Evolutionary conservation across 2,113 vertebrate species (phyloP).

Genomic region (Cavia aperea): DNA sequence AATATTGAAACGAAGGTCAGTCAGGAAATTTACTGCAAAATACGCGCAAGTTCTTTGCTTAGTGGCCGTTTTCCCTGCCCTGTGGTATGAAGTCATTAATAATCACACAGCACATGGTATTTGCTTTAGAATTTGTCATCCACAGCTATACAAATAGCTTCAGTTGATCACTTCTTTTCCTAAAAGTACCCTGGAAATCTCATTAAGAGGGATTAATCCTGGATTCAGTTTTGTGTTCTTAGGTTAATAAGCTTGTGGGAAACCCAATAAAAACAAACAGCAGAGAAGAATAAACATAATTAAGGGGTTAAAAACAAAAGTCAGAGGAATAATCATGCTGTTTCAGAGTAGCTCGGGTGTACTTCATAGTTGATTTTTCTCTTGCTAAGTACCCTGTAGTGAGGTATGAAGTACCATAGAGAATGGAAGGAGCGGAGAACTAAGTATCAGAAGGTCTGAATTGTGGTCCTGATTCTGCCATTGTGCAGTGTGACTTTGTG

Average conservation of each 20-base stretch:
- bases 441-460: not conserved
- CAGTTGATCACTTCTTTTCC: conserved; percentile 38
- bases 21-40: not conserved
- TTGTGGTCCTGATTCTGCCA: not conserved
- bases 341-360: not conserved
- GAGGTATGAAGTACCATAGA: not conserved
- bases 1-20: not conserved
- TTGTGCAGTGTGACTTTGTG: not conserved
- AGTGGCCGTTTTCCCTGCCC: not conserved
- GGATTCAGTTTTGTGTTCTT: conserved; percentile 31
- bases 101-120: not conserved
- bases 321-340: not conserved
- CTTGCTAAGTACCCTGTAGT: not conserved
- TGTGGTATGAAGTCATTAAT: conserved; percentile 11
- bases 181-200: conserved; percentile 47
- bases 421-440: not conserved
- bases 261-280: conserved; percentile 35
- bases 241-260: conserved; percentile 38
- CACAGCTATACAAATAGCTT: conserved; percentile 29
- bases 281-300: conserved; percentile 1
- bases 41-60: conserved; percentile 11
- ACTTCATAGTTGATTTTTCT: not conserved
- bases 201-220: conserved; percentile 38
- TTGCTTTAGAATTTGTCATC: conserved; percentile 39
- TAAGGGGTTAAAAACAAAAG: conserved; percentile 12